phyloP scores from a whole-genome alignment of 2,113 vertebrate species.

The Entomyzon cyanotis region DNA sequence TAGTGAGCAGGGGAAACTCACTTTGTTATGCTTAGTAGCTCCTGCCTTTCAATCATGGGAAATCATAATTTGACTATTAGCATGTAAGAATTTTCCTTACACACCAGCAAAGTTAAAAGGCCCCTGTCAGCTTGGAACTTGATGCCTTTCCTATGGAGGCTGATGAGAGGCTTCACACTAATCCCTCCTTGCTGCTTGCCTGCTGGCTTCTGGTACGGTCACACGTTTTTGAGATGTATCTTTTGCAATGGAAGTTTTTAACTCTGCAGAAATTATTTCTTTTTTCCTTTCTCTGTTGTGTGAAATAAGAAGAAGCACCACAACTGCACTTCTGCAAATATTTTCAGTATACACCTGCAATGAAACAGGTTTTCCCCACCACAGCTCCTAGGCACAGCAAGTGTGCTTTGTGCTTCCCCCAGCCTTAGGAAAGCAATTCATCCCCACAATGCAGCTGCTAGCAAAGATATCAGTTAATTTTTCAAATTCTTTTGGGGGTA shows the following conservation, averaged over 20 bases:
- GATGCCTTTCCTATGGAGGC: not conserved
- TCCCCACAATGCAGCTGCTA: not conserved
- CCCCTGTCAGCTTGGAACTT: not conserved
- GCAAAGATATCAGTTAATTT: not conserved
- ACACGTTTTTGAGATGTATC: not conserved
- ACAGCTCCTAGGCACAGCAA: not conserved
- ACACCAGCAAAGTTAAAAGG: not conserved
- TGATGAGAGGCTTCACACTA: not conserved
- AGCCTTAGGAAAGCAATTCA: not conserved
- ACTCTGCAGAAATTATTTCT: not conserved
- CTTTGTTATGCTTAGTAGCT: constrained; percentile 22
- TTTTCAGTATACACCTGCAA: not conserved
- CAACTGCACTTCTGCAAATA: not conserved
- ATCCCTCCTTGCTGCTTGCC: not conserved
- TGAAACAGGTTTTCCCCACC: not conserved
- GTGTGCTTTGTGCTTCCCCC: not conserved
- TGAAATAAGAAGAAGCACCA: not conserved
- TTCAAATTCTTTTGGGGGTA: not conserved
- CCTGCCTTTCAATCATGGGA: constrained; percentile 13
- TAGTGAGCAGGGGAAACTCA: not conserved
- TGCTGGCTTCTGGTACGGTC: not conserved
- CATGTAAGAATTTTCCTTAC: not conserved
- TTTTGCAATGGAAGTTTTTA: not conserved
- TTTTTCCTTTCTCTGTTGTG: not conserved
- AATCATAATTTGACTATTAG: constrained; percentile 3